phyloP scores from a whole-genome alignment of 2,888 invertebrate genomes.

The Eupelmus urozonus region DNA sequence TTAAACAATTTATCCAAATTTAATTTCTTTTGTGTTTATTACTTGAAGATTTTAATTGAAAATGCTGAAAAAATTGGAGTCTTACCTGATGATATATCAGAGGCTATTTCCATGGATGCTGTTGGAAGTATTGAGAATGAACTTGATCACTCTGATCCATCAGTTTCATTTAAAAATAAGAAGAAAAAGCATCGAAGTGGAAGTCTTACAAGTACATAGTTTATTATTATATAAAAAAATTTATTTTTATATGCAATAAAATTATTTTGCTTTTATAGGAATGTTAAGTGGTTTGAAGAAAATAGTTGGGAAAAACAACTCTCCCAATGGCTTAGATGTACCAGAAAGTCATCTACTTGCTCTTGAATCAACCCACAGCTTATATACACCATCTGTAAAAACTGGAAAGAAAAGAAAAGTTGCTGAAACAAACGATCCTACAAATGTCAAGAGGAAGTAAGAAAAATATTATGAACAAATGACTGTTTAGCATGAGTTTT shows the following conservation, averaged over 20 bases:
- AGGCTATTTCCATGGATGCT: conserved; percentile 73
- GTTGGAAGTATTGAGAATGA: conserved; percentile 70
- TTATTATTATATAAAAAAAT: conserved; percentile 3
- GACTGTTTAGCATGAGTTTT: not conserved
- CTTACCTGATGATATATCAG: conserved; percentile 81
- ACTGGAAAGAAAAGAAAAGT: conserved; percentile 84
- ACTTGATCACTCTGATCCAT: conserved; percentile 69
- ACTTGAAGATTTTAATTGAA: conserved; percentile 85
- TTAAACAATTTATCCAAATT: conserved; percentile 22
- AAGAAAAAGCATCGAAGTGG: conserved; percentile 90
- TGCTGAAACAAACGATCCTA: conserved; percentile 79
- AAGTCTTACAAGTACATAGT: conserved; percentile 87
- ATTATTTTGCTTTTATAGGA: conserved; percentile 77
- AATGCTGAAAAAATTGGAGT: conserved; percentile 87
- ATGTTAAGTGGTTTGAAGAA: conserved; percentile 88
- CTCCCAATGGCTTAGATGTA: conserved; percentile 74
- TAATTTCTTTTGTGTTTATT: not conserved
- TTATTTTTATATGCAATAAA: too few relatives aligned
- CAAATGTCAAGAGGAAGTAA: conserved; percentile 85
- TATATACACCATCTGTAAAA: conserved; percentile 81
- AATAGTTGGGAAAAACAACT: conserved; percentile 84
- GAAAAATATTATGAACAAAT: conserved; percentile 39
- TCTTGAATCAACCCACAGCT: conserved; percentile 65
- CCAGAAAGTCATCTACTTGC: conserved; percentile 61
- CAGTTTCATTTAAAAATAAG: conserved; percentile 76